Conservation (phyloP, 2,888 invertebrate genomes). For the Bugulina stolonifera region DNA sequence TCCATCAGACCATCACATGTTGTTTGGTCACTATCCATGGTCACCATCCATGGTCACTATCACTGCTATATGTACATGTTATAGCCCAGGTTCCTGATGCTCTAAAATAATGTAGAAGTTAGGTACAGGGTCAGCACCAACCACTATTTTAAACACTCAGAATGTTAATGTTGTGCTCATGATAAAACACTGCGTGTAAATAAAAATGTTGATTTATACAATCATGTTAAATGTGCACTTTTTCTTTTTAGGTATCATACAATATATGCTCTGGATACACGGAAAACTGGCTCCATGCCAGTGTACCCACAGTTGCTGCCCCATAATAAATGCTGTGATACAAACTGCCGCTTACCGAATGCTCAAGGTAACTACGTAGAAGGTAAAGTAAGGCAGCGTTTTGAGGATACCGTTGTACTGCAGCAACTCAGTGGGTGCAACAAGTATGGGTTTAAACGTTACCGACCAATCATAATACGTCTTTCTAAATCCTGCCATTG, state of each 20-base stretch:
- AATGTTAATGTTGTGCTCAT: too few relatives aligned
- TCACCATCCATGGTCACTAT: too few relatives aligned
- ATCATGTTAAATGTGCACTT: too few relatives aligned
- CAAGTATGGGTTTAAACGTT: background rate
- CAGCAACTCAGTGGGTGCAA: background rate
- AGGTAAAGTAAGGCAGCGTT: background rate
- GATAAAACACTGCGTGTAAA: too few relatives aligned
- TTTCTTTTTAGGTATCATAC: background rate
- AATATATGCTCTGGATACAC: background rate
- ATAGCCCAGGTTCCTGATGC: too few relatives aligned
- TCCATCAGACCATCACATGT: too few relatives aligned
- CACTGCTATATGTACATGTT: too few relatives aligned
- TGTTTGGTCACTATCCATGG: too few relatives aligned
- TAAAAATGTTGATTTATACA: too few relatives aligned
- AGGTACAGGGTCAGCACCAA: too few relatives aligned
- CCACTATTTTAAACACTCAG: too few relatives aligned
- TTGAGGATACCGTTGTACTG: background rate
- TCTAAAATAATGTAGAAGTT: too few relatives aligned
- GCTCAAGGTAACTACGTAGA: background rate
- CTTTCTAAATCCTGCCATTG: background rate
- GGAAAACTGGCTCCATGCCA: background rate
- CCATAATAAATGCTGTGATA: background rate
- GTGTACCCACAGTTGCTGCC: background rate
- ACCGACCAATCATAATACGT: background rate
- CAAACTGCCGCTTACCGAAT: background rate